Conservation (phyloP, 2,113 vertebrate species). For the Hippolais icterina region DNA sequence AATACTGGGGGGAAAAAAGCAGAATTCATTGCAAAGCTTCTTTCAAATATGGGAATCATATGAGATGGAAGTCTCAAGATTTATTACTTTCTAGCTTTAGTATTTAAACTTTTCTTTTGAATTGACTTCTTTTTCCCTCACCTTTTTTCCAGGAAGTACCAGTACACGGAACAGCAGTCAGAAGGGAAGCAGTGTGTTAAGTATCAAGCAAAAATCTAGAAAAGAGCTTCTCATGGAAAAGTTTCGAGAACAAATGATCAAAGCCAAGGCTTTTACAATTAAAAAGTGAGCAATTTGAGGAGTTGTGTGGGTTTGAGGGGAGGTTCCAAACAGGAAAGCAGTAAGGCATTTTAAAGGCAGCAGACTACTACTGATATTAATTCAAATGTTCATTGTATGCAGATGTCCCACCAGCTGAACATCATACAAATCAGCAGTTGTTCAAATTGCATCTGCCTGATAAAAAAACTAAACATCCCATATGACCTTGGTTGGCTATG, state of each 20-base stretch:
- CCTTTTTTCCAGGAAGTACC: conserved; percentile 83
- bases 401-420: background rate
- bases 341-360: background rate
- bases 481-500: background rate
- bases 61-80: background rate
- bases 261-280: conserved; percentile 85
- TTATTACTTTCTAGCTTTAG: background rate
- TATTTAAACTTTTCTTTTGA: background rate
- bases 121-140: background rate
- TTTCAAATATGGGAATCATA: background rate
- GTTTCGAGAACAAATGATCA: conserved; percentile 88
- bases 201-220: conserved; percentile 85
- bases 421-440: background rate
- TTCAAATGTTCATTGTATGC: background rate
- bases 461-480: background rate
- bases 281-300: conserved; percentile 79
- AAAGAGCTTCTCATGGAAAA: conserved; percentile 91
- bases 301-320: background rate
- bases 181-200: conserved; percentile 85
- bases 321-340: background rate
- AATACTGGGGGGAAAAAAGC: background rate
- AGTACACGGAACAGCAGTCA: conserved; percentile 89
- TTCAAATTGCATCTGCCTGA: background rate
- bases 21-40: background rate
- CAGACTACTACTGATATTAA: background rate